A percentile compares a stretch with the other conserved stretches of the same genome.
These are phyloP conservation scores for Sinhomidia bicolor DNA, from an alignment of 2,888 invertebrate species.

Conservation along the genomic window DNA sequence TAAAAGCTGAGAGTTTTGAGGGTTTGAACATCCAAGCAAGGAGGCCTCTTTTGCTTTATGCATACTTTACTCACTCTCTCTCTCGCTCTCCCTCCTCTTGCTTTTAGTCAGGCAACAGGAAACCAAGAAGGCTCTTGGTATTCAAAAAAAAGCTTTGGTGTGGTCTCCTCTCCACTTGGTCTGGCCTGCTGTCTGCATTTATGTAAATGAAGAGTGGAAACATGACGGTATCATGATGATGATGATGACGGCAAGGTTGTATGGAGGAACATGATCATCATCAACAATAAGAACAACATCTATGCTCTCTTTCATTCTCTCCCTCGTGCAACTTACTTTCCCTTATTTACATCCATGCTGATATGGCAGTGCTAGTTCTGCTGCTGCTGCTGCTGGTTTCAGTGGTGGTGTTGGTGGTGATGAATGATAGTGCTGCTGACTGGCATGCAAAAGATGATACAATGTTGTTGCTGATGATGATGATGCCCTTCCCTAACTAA, in stretches of 20 bases:
- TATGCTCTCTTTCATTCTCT: neutral
- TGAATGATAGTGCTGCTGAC: too few relatives aligned
- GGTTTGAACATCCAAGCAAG: neutral
- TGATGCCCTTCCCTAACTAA: neutral
- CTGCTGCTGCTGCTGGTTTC: neutral
- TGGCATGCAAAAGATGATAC: too few relatives aligned
- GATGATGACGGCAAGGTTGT: slow-evolving; percentile 36
- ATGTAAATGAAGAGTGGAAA: slow-evolving; percentile 40
- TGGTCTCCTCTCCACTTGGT: slow-evolving; percentile 21
- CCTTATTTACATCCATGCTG: neutral
- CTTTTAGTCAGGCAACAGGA: slow-evolving; percentile 35
- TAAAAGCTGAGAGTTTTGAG: slow-evolving; percentile 17
- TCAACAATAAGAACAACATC: neutral
- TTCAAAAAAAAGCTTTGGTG: slow-evolving; percentile 30
- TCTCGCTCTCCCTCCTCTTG: neutral
- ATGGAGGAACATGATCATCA: neutral
- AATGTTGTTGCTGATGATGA: neutral
- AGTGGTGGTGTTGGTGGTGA: too few relatives aligned
- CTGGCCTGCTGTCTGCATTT: slow-evolving; percentile 25
- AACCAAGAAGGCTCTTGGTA: slow-evolving; percentile 7
- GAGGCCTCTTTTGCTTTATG: neutral
- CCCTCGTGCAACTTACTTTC: neutral
- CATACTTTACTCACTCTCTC: neutral
- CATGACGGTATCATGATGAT: too few relatives aligned
- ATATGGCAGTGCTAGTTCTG: neutral